Percentiles rank a stretch among this genome's conserved stretches.
Conservation (phyloP, 2,888 invertebrate species). For the Acleris cristana region DNA sequence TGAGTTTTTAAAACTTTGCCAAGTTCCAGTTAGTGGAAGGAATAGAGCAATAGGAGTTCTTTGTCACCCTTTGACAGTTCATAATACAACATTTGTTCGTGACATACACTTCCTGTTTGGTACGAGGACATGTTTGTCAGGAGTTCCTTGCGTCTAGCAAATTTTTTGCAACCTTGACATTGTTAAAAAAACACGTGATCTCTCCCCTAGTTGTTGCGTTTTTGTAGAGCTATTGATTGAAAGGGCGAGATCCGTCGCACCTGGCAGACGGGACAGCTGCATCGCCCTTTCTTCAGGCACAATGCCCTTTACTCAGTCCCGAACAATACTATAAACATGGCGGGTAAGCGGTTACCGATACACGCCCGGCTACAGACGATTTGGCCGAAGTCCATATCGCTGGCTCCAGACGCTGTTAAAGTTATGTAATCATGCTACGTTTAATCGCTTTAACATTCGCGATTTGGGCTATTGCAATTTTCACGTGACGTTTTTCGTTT, state of each 20-base stretch:
- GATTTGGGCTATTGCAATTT: neutral
- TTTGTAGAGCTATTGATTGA: conserved; percentile 20
- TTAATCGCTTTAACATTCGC: conserved; percentile 25
- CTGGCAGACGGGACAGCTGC: conserved; percentile 58
- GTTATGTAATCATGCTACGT: conserved; percentile 33
- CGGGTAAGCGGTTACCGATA: conserved; percentile 27
- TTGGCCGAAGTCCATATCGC: conserved; percentile 46
- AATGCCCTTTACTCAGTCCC: conserved; percentile 28
- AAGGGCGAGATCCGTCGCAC: conserved; percentile 28
- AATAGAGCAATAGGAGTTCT: no score
- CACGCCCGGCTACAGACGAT: conserved; percentile 28
- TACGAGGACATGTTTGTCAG: no score
- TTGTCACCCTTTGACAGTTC: no score
- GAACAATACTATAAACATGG: conserved; percentile 25
- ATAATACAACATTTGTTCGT: no score
- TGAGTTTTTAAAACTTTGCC: no score
- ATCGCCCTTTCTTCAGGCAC: conserved; percentile 41
- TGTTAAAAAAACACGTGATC: no score
- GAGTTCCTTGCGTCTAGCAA: no score
- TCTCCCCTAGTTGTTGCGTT: conserved; percentile 24
- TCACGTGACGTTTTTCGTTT: no score
- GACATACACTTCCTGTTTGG: no score
- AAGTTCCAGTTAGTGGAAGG: no score
- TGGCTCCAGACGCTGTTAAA: conserved; percentile 28
- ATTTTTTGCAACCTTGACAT: no score